These are phyloP conservation scores for Pachymerium ferrugineum DNA, from an alignment of 2,888 invertebrate genomes.

Conservation along the genomic window DNA sequence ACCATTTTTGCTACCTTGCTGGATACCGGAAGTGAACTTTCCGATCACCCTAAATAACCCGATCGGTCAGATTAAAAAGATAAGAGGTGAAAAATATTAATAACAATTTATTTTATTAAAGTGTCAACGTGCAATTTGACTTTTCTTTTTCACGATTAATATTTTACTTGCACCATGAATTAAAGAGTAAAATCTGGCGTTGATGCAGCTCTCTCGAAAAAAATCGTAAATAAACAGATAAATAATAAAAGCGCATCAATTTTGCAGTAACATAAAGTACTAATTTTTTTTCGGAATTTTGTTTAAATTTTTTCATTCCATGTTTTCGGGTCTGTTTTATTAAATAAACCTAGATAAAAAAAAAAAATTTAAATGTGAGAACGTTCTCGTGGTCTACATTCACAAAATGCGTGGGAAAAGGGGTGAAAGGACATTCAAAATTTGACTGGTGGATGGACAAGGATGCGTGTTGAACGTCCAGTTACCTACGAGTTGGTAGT, in stretches of 20 bases:
- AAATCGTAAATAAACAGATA: neutral
- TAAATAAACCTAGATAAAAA: neutral
- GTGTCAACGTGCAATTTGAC: too few relatives aligned
- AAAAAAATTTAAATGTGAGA: neutral
- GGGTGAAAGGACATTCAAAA: neutral
- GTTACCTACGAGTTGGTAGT: neutral
- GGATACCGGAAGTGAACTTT: too few relatives aligned
- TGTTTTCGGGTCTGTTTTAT: neutral
- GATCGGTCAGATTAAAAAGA: too few relatives aligned
- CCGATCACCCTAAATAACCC: too few relatives aligned
- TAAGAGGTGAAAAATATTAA: too few relatives aligned
- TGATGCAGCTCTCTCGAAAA: neutral
- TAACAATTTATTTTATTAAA: too few relatives aligned
- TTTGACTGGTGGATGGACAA: neutral
- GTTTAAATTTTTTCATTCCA: neutral
- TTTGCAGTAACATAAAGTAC: too few relatives aligned
- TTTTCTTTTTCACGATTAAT: too few relatives aligned
- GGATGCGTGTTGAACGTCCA: neutral
- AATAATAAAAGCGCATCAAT: neutral
- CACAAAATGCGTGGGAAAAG: neutral
- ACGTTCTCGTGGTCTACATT: constrained; percentile 9
- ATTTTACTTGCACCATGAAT: neutral
- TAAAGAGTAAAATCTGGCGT: neutral
- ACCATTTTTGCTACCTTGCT: too few relatives aligned
- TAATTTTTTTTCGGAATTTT: neutral